Percentiles rank a stretch among this genome's conserved stretches.
phyloP scores from a whole-genome alignment of 2,888 invertebrate species.

The Sinelater perroti region DNA sequence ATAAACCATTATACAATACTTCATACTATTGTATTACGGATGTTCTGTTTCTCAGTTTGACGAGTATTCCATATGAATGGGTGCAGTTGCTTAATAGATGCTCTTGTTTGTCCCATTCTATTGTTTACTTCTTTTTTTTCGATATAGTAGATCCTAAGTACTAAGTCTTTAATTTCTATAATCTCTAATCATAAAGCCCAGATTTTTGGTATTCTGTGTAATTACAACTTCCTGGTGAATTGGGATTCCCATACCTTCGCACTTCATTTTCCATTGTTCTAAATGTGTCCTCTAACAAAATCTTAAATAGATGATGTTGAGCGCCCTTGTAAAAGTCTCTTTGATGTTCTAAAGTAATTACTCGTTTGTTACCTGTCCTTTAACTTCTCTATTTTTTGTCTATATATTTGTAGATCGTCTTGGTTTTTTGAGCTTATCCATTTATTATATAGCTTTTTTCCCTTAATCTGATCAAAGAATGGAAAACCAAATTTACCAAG shows the following conservation, averaged over 20 bases:
- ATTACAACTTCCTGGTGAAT: background rate
- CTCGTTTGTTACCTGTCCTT: no score
- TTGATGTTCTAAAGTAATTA: no score
- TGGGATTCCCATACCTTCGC: background rate
- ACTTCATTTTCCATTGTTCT: background rate
- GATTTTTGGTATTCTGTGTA: background rate
- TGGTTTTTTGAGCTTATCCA: no score
- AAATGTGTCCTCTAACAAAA: background rate
- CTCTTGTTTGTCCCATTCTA: background rate
- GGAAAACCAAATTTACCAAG: no score
- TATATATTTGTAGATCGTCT: no score
- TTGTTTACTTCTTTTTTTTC: background rate
- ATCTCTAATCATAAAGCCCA: background rate
- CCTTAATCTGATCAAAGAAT: no score
- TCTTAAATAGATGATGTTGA: background rate
- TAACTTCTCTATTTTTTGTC: no score
- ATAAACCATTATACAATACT: constrained; percentile 4
- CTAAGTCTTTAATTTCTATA: background rate
- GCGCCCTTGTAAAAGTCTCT: no score
- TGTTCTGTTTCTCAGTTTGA: background rate
- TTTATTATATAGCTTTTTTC: no score
- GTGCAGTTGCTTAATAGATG: background rate
- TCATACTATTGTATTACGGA: background rate
- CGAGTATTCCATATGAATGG: background rate
- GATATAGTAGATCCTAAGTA: background rate